Evolutionary conservation across 2,797 vertebrate genomes (phyloP).

Genomic region (Sebastes wilsoni): DNA sequence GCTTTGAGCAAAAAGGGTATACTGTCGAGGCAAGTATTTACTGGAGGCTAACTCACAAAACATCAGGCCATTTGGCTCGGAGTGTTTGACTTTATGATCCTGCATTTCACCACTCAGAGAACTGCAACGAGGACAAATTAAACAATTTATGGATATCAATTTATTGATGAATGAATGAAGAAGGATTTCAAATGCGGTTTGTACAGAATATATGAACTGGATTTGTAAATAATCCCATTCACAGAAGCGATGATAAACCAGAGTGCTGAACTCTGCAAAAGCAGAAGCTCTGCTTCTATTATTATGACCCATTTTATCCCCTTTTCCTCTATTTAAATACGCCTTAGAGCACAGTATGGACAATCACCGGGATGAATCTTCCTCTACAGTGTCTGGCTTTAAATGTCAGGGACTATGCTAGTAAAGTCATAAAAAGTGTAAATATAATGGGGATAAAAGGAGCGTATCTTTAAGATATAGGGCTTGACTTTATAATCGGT

Average conservation of each 20-base stretch:
- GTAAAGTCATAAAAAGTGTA: slow-evolving; percentile 12
- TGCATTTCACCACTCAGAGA: neutral
- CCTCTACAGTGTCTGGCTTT: slow-evolving; percentile 17
- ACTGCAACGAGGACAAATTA: neutral
- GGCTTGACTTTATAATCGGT: slow-evolving; percentile 11
- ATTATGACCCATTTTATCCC: neutral
- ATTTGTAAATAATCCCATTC: neutral
- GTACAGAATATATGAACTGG: neutral
- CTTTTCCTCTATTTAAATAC: slow-evolving; percentile 6
- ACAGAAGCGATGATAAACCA: neutral
- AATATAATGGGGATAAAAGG: slow-evolving; percentile 18
- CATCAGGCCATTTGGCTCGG: neutral
- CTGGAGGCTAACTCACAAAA: neutral
- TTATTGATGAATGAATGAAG: neutral
- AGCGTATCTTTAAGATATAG: slow-evolving; percentile 5
- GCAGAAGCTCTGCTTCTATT: neutral
- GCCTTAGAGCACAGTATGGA: neutral
- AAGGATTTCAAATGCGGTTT: neutral
- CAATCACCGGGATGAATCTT: neutral
- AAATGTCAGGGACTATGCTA: slow-evolving; percentile 31
- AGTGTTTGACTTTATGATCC: neutral
- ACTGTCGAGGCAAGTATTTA: neutral
- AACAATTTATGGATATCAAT: neutral
- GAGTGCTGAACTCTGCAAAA: neutral
- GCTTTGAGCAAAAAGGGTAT: neutral